Conservation (phyloP, 2,888 invertebrate genomes). For the Strigamia crassipes region DNA sequence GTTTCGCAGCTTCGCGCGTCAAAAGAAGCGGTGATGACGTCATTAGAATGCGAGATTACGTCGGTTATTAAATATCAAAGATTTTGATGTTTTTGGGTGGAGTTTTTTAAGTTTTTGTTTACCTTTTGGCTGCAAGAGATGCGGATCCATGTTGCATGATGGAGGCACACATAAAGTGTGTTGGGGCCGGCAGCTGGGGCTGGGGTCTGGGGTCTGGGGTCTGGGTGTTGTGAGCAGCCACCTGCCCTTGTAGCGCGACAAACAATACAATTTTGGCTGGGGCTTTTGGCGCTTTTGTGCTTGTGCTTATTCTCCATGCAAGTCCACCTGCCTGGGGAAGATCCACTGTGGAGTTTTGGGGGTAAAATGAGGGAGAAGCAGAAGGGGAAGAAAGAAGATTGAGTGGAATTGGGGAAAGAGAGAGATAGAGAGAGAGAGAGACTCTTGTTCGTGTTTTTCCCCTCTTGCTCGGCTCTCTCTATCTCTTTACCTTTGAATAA, state of each 20-base stretch:
- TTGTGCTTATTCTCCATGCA: neutral
- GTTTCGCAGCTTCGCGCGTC: no score
- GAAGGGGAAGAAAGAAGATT: neutral
- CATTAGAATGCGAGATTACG: no score
- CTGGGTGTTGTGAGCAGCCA: neutral
- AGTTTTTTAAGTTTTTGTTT: neutral
- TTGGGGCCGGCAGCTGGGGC: neutral
- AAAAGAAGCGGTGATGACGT: no score
- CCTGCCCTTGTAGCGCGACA: neutral
- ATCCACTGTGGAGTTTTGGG: neutral
- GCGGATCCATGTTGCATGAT: neutral
- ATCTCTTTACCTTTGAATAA: slow-evolving; percentile 18
- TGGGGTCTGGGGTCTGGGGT: no score
- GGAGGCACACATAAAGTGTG: neutral
- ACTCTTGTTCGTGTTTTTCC: neutral
- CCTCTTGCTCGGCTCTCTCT: no score
- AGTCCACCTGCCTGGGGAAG: slow-evolving; percentile 12
- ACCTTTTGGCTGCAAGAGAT: neutral
- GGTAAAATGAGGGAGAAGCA: slow-evolving; percentile 6
- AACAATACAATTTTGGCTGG: slow-evolving; percentile 14
- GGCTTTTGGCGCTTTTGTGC: neutral
- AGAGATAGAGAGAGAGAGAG: neutral
- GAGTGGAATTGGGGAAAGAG: slow-evolving; percentile 3
- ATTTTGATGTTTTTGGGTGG: no score
- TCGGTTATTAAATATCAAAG: no score